Evolutionary conservation across 2,888 invertebrate genomes (phyloP).

Genomic region (Drosophila suboccidentalis): DNA sequence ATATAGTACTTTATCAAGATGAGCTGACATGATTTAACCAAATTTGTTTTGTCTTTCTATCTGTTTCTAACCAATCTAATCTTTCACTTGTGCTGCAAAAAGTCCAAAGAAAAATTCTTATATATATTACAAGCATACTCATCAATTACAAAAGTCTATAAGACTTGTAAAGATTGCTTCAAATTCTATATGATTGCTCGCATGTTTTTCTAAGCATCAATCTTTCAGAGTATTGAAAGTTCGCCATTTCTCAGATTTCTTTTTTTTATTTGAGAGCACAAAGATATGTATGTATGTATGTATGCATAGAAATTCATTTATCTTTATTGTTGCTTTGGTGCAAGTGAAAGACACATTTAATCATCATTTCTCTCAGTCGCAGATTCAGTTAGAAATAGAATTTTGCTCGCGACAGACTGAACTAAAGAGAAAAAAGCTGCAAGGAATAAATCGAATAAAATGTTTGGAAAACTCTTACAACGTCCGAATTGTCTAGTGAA

Average conservation of each 20-base stretch:
- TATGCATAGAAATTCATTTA: neutral
- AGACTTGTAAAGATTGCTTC: neutral
- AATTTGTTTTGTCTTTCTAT: neutral
- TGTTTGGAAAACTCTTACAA: slow-evolving; percentile 34
- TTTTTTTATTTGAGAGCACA: neutral
- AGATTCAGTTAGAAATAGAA: slow-evolving; percentile 22
- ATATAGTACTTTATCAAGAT: neutral
- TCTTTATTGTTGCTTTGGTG: slow-evolving; percentile 6
- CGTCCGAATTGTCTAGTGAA: slow-evolving; percentile 52
- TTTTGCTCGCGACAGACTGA: neutral
- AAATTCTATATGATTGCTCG: neutral
- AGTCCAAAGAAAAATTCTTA: neutral
- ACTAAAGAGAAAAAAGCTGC: neutral
- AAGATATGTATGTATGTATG: neutral
- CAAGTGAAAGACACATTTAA: slow-evolving; percentile 4
- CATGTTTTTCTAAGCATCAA: neutral
- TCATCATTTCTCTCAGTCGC: neutral
- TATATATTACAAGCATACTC: neutral
- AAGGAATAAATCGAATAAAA: slow-evolving; percentile 15
- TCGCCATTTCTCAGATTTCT: neutral
- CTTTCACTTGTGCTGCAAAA: neutral
- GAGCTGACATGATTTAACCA: neutral
- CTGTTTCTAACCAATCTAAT: neutral
- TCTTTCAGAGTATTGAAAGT: neutral
- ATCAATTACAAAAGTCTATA: neutral